These are phyloP conservation scores for Benthosema pterotum DNA, from an alignment of 2,797 vertebrate species.

Conservation along the genomic window DNA sequence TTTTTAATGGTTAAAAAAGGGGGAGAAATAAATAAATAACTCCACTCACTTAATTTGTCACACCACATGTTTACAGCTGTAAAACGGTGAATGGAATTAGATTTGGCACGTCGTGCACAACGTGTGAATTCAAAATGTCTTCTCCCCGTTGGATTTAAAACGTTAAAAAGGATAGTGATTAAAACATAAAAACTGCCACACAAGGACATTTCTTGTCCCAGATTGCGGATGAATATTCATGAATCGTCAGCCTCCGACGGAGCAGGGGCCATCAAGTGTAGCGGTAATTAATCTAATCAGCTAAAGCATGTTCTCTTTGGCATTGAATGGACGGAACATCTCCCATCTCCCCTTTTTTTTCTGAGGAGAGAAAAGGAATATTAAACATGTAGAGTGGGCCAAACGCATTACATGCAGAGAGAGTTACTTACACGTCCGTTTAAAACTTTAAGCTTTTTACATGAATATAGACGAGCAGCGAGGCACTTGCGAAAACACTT, in stretches of 20 bases:
- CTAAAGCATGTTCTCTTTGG: slow-evolving; percentile 49
- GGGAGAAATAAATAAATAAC: no score
- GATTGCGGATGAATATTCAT: slow-evolving; percentile 57
- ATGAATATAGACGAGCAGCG: slow-evolving; percentile 69
- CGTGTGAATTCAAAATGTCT: slow-evolving; percentile 18
- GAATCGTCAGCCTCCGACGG: slow-evolving; percentile 24
- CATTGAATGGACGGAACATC: slow-evolving; percentile 59
- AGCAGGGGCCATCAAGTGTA: slow-evolving; percentile 54
- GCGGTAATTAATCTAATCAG: slow-evolving; percentile 61
- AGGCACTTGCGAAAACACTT: slow-evolving; percentile 42
- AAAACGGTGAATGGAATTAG: no score
- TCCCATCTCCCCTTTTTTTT: slow-evolving; percentile 44
- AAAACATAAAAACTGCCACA: slow-evolving; percentile 55
- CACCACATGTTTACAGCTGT: no score
- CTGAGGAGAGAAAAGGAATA: slow-evolving; percentile 21
- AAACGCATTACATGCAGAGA: slow-evolving; percentile 42
- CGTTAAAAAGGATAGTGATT: slow-evolving; percentile 53
- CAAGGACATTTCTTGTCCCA: slow-evolving; percentile 31
- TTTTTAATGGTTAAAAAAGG: no score
- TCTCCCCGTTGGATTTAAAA: slow-evolving; percentile 42
- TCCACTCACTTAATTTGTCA: no score
- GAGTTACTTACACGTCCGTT: slow-evolving; percentile 68
- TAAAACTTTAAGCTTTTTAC: slow-evolving; percentile 58
- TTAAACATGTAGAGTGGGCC: slow-evolving; percentile 11
- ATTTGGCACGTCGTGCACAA: not conserved